phyloP scores from a whole-genome alignment of 53 echinoderm and acorn worm species.

The Crossaster papposus region DNA sequence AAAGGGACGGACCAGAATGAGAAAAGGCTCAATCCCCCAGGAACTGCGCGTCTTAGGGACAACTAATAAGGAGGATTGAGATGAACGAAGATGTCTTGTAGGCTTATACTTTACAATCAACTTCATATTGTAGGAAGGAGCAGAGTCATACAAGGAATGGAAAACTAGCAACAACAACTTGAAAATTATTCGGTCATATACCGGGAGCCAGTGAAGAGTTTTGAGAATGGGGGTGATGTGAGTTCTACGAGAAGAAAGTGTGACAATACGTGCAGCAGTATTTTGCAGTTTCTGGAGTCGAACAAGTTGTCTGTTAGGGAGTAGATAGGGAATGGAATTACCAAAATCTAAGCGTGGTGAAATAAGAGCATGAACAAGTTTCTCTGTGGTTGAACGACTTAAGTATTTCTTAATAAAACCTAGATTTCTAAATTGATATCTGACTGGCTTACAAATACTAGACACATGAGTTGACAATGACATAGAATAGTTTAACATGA shows the following conservation, averaged over 20 bases:
- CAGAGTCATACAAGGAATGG: background rate
- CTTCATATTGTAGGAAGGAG: background rate
- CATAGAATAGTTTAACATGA: background rate
- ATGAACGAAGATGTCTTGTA: background rate
- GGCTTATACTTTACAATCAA: background rate
- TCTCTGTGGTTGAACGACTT: background rate
- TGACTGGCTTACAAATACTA: background rate
- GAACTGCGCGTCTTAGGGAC: background rate
- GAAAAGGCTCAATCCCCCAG: background rate
- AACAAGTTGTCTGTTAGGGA: background rate
- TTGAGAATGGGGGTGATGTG: background rate
- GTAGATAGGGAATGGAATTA: background rate
- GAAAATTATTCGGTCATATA: background rate
- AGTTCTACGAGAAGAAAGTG: background rate
- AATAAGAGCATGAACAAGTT: background rate
- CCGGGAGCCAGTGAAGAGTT: constrained; percentile 8
- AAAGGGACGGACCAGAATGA: background rate
- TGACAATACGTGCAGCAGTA: background rate
- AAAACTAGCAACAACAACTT: background rate
- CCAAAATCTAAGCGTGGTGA: background rate
- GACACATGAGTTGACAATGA: background rate
- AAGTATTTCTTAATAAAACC: background rate
- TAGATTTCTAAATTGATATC: background rate
- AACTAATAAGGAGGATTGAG: background rate
- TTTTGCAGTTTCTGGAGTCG: background rate